These are phyloP conservation scores for Nylanderia fulva DNA, from an alignment of 1,140 invertebrate species.

Conservation along the genomic window DNA sequence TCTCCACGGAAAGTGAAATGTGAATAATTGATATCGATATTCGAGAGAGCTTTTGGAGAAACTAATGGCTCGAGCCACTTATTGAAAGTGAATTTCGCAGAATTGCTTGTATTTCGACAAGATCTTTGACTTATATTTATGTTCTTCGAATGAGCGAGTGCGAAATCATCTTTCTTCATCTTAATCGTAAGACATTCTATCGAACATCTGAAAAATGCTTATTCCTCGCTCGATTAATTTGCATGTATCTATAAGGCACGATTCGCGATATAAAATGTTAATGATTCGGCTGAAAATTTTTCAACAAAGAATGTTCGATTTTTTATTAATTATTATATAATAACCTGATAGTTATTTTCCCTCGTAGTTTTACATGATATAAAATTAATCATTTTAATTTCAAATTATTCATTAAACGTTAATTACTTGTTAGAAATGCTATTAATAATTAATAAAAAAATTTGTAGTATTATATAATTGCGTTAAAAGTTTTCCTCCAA, in stretches of 20 bases:
- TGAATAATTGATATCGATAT: conserved; percentile 17
- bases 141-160: not conserved
- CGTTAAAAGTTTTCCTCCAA: too few relatives aligned
- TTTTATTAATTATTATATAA: too few relatives aligned
- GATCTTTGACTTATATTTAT: conserved; percentile 2
- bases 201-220: too few relatives aligned
- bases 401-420: not conserved
- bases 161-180: not conserved
- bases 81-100: conserved; percentile 25
- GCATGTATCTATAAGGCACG: too few relatives aligned
- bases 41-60: conserved; percentile 1
- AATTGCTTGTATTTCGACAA: conserved; percentile 22
- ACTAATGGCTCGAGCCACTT: conserved; percentile 51
- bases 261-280: not conserved
- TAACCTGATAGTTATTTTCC: not conserved
- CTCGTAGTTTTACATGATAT: not conserved
- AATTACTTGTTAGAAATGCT: not conserved
- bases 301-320: not conserved
- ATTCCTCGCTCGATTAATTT: not conserved
- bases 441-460: not conserved
- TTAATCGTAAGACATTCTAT: not conserved
- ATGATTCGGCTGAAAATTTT: not conserved
- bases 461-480: too few relatives aligned
- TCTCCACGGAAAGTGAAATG: not conserved
- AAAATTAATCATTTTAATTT: not conserved